These are phyloP conservation scores for Euleptes europaea DNA, from an alignment of 2,113 vertebrate genomes.

Conservation along the genomic window DNA sequence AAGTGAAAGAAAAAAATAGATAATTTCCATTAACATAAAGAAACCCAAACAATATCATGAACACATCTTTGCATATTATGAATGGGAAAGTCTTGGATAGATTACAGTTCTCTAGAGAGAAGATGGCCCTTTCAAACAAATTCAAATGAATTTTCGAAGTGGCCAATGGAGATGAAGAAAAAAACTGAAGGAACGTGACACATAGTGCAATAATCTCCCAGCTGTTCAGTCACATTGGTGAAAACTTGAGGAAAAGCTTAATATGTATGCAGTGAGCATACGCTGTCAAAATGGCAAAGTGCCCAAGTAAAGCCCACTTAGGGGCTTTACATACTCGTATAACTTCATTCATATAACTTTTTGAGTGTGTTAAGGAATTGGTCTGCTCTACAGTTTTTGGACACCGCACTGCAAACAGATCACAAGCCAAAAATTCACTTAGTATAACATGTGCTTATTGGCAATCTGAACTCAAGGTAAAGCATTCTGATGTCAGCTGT, in stretches of 20 bases:
- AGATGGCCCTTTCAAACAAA: neutral
- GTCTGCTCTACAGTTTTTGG: neutral
- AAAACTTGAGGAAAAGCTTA: neutral
- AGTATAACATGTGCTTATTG: neutral
- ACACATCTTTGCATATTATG: neutral
- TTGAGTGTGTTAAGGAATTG: neutral
- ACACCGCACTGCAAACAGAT: neutral
- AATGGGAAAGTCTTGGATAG: neutral
- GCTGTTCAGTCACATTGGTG: neutral
- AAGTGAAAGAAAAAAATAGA: neutral
- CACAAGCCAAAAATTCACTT: neutral
- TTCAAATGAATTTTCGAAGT: neutral
- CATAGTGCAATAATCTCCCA: neutral
- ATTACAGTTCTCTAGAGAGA: neutral
- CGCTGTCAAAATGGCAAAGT: conserved; percentile 1
- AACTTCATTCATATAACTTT: neutral
- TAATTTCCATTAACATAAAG: neutral
- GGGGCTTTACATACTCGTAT: neutral
- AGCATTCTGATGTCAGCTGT: neutral
- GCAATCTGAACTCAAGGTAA: neutral
- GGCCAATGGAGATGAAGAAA: neutral
- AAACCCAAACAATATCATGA: neutral
- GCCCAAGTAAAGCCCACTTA: neutral
- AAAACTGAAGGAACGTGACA: neutral
- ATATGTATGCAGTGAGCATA: neutral